These are phyloP conservation scores for Coreius guichenoti DNA, from an alignment of 2,797 vertebrate species.

Conservation along the genomic window DNA sequence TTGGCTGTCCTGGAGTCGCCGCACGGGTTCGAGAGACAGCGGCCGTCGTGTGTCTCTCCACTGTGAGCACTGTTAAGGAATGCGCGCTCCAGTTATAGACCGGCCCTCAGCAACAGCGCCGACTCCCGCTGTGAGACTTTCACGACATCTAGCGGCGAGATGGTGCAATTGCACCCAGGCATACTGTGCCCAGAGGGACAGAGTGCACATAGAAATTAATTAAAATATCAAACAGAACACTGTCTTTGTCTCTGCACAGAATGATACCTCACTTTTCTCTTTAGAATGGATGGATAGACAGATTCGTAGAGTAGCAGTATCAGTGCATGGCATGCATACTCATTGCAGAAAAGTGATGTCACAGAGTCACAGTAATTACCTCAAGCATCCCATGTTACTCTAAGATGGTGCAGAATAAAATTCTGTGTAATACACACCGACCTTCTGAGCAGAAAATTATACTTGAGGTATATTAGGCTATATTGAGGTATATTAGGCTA, in stretches of 20 bases:
- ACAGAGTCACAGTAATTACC: neutral
- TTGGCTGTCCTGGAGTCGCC: slow-evolving; percentile 60
- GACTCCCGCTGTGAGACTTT: slow-evolving; percentile 43
- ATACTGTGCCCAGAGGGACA: neutral
- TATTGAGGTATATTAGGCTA: neutral
- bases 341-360: neutral
- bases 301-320: neutral
- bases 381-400: neutral
- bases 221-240: neutral
- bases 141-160: slow-evolving; percentile 53
- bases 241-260: neutral
- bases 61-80: slow-evolving; percentile 78
- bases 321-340: neutral
- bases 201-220: neutral
- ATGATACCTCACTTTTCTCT: neutral
- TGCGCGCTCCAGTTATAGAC: slow-evolving; percentile 78
- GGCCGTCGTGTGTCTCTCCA: slow-evolving; percentile 64
- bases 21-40: slow-evolving; percentile 58
- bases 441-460: neutral
- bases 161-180: neutral
- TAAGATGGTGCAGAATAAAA: neutral
- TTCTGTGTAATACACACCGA: neutral
- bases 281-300: neutral
- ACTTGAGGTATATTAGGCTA: neutral
- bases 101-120: slow-evolving; percentile 61